Base-by-base conservation (phyloP, 2,113 vertebrate genomes). In the Lagopus leucura region DNA sequence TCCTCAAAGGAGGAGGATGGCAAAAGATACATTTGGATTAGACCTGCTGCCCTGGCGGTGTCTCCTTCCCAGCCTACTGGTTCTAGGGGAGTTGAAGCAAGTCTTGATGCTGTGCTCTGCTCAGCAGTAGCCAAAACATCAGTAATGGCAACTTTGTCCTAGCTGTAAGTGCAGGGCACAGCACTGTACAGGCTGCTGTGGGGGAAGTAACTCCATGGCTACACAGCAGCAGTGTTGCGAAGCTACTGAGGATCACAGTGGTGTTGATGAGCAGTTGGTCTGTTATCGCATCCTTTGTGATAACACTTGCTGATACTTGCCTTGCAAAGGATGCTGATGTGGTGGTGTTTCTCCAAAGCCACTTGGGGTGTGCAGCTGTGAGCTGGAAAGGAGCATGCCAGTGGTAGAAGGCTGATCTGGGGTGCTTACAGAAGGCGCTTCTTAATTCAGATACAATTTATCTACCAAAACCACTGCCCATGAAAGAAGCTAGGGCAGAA, bases 211-310 rank as follows among this genome's bases (percentile, higher is more conserved):
- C 27, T 54, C 13, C 16, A 13, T 16, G 28, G 15, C 34, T 80
- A 87, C 76, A 57, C 87, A 60, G 71, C 34, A 38, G 38, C 40
- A 40, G 38, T 65, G 58, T 61, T 92, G 55, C 45, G n/a, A 80
- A 91, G 48, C 86, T 32, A 73, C 2, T 12, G 48, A 84, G 73
- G 66, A 79, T 91, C 69, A 50, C 47, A 88, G n/a, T 65, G 66
- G 65, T 78, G 69, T 90, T 95, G 92, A 63, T 43, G 74, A 92
- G 43, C 90, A 94, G 17, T n/a, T 50, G 47, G 52, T 42, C 32
- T 25, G 52, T 72, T 92, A 10, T 27, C 17, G 24, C 15, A 13
- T 72, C 38, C 70, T 20, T 30, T 43, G 42, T 43, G 42, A 16
- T 43, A 43, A 43, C 42, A 43, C 15, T 43, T 43, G 42, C 42